Conservation (phyloP, 2,113 vertebrate genomes). For the Xyrauchen texanus region DNA sequence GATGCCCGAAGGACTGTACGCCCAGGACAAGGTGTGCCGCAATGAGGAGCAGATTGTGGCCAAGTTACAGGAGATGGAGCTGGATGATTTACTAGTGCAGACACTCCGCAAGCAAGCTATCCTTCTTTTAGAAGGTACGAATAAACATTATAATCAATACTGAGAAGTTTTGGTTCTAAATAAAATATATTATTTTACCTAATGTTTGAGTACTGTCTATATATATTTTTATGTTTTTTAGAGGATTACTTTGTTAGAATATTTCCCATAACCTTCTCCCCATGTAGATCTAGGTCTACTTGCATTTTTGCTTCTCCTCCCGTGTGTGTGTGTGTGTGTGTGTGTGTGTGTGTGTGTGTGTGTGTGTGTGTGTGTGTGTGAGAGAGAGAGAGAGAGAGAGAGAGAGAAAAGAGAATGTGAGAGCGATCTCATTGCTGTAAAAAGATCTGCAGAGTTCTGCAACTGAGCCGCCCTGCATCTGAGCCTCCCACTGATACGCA, state of each 20-base stretch:
- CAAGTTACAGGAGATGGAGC: slow-evolving; percentile 91
- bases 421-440: no score
- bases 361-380: not conserved
- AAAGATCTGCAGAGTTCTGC: no score
- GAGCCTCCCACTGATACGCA: slow-evolving; percentile 26
- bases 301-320: not conserved
- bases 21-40: slow-evolving; percentile 97
- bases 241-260: no score
- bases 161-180: no score
- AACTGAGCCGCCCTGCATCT: slow-evolving; percentile 30
- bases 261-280: slow-evolving; percentile 27
- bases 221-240: no score
- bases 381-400: no score
- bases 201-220: no score
- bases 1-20: slow-evolving; percentile 96
- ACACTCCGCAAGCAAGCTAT: slow-evolving; percentile 91
- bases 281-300: slow-evolving; percentile 9
- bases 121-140: slow-evolving; percentile 90
- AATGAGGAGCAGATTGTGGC: slow-evolving; percentile 95
- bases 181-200: no score
- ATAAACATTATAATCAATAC: no score
- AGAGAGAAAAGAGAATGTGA: no score
- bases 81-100: slow-evolving; percentile 89
- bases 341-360: no score
- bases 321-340: no score